Evolutionary conservation across 2,888 invertebrate species (phyloP), one percentile per base, ranked within the genome.

Genomic region (Scrobipalpa costella): DNA sequence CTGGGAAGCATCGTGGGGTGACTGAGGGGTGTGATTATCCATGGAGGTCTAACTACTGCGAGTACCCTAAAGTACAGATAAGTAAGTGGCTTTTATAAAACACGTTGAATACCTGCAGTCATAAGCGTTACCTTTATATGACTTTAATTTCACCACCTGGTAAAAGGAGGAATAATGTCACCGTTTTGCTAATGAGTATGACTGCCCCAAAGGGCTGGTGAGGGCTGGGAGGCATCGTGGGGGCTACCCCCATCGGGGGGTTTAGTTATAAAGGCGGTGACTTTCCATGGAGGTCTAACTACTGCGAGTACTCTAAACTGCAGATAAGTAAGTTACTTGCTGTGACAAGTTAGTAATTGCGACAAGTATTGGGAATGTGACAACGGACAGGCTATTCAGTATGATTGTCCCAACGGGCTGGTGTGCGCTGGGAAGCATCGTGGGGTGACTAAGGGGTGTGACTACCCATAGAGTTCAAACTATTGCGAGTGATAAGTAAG

Each of bases 1-100:
- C 97, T 17, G 97, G 97, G 3, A 96, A 96, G 81, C 95, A 97
- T 76, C 92, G 96, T 57, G 97, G 97, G 5, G 96, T 97, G 8
- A 96, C 97, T 1, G 97, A 97, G 78, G 97, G 96, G 1, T 97
- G 97, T 78, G 97, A 97, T 85, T 97, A 97, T 76, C 97, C 97
- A 0, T 97, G 97, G 97, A 93, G 97, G 73, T 95, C 96, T 8
- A 96, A 96, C 82, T 96, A 97, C 85, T 97, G 97, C 85, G 96
- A 96, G 67, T 92, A 91, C 67, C 92, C 92, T 63, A 92, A 92
- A 76, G 84, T 83, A 3, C 92, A 83, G 93, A 94, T 77, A 94
- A 96, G 92, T 95, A 94, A 86, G 95, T 95, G 81, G 94, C 58
- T 15, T 7, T 15, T 44, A 15, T 15, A 7, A 13, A 7, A 50